Base-by-base conservation (phyloP, 2,797 vertebrate species). In the Peromyscus eremicus region DNA sequence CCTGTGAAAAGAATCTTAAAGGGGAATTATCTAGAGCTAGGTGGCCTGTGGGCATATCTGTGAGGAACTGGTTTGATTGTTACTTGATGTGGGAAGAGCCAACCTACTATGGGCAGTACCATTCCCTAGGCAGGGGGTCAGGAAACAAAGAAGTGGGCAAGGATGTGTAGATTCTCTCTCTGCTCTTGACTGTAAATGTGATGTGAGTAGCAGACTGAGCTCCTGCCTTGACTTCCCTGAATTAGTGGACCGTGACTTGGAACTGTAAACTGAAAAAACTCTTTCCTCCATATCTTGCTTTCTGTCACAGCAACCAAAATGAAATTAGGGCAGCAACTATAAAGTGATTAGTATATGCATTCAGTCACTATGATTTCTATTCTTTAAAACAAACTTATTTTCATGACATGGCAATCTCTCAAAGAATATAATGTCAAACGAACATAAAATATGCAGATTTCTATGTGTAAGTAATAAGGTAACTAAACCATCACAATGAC, bases 401-500 rank as follows among this genome's bases (percentile, higher is more conserved):
- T 88, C 73, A 93, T 77, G 57, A 64, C 43, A 84, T 92, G 37
- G 83, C 8, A 95, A 0, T 92, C 5, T 81, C 68, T 37, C 71
- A 94, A 16, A 94, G 87, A 90, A 94, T 34, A 73, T 75, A 94
- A 88, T n/a, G 88, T 95, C 46, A 95, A 89, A 60, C 75, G 37
- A 93, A 97, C 68, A 96, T 92, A 97, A 97, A 97, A 94, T 95
- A 97, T 91, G 64, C 80, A 96, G 77, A 92, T 95, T 97, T 97
- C 90, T 86, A 32, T 92, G 71, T 37, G 76, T 70, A 55, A 92
- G 25, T 68, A 77, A 83, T 83, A 97, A 96, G 95, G 87, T 95
- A 97, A 89, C 80, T 75, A 68, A 87, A 97, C 87, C 94, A 85
- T 96, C 87, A 87, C 89, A 89, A 52, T 84, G 94, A 96, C 96